phyloP scores from a whole-genome alignment of 2,888 invertebrate genomes.

The Sialis lutaria region DNA sequence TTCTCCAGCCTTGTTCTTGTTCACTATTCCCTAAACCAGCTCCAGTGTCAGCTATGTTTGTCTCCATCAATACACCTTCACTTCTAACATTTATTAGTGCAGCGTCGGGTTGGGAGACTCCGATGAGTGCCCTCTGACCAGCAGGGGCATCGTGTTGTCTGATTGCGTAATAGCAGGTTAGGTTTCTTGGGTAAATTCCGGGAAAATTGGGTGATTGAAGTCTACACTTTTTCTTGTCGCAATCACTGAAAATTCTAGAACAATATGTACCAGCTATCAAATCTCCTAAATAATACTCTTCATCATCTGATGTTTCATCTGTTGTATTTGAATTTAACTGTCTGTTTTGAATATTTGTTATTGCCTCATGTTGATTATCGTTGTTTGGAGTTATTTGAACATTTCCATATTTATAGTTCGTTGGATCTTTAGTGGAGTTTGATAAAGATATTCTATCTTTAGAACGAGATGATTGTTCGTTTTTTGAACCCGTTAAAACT shows the following conservation, averaged over 20 bases:
- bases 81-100: constrained; percentile 72
- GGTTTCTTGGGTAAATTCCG: constrained; percentile 81
- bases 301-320: background rate
- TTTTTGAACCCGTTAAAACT: no score
- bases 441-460: no score
- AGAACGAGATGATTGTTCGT: no score
- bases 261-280: constrained; percentile 84
- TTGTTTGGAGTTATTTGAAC: background rate
- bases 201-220: constrained; percentile 87
- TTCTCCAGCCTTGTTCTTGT: constrained; percentile 22
- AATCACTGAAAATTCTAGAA: constrained; percentile 82
- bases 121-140: constrained; percentile 76
- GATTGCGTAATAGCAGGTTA: constrained; percentile 87
- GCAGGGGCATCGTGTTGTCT: constrained; percentile 67
- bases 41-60: no score
- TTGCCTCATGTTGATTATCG: constrained; percentile 3
- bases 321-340: constrained; percentile 15
- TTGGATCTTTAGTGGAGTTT: no score
- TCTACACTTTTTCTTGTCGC: constrained; percentile 76
- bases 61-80: constrained; percentile 37
- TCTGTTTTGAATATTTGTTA: constrained; percentile 3
- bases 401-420: no score
- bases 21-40: constrained; percentile 13
- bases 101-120: constrained; percentile 69
- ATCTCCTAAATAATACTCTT: constrained; percentile 36